Base-by-base conservation (phyloP, 2,888 invertebrate genomes). In the Hirtodrosophila alboralis region DNA sequence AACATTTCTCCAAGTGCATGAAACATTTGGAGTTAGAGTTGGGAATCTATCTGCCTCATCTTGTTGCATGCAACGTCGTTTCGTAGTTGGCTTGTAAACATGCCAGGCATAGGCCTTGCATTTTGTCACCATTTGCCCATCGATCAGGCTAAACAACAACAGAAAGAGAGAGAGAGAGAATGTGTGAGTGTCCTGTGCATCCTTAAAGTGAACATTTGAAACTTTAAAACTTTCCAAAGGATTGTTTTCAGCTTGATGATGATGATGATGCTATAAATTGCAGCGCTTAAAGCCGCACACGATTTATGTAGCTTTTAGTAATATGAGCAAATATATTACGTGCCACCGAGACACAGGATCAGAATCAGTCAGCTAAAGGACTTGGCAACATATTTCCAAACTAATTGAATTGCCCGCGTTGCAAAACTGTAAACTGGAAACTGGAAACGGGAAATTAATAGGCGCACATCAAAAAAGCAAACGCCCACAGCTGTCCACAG, bases 71-170 rank as follows among this genome's bases (percentile, higher is more conserved):
- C 33, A 34, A 37, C 51, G 26, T 30, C 45, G 44, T 31, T 33
- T 47, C 54, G 57, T 52, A 51, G 61, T 76, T 66, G 77, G 70
- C 81, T 79, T 83, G 84, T 83, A 77, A 78, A 83, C 81, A 80
- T 72, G 74, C 61, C 83, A 67, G 57, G 53, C 63, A 34, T 73
- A 74, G 79, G 67, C 73, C 69, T 73, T 74, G 78, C 80, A 76
- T 80, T 84, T 84, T 84, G 83, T 83, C 84, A 84, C 75, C 80
- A 72, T 76, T 83, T 71, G 78, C 67, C 78, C 84, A 84, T 84
- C 84, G 83, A 84, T 84, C 84, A 84, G 84, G 79, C 78, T 78
- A 71, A 79, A 63, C 67, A 80, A 60, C 62, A 70, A 66, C 53
- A 44, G 31, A 13, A n/a, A n/a, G n/a, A n/a, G n/a, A n/a, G n/a